A percentile compares a stretch with the other conserved stretches of the same genome.
Evolutionary conservation across 2,888 invertebrate species (phyloP).

Genomic region (Ophion ellenae): DNA sequence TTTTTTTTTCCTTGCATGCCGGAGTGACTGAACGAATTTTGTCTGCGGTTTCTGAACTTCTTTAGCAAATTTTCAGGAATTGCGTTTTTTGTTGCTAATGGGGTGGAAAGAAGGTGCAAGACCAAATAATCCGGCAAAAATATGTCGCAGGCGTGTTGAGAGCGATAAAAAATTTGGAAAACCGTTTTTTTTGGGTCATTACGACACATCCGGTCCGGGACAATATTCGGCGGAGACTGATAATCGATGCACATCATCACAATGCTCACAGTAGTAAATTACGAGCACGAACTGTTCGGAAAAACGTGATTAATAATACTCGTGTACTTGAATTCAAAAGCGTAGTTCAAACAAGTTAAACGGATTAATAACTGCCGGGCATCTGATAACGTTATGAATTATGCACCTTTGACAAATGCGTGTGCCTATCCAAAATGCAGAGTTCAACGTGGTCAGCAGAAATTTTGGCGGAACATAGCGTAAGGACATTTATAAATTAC

Average conservation of each 20-base stretch:
- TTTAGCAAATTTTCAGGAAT: no score
- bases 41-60: no score
- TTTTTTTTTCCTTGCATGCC: no score
- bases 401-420: neutral
- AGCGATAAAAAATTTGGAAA: no score
- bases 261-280: neutral
- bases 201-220: no score
- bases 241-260: neutral
- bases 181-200: no score
- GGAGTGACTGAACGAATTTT: no score
- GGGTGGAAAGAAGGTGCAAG: no score
- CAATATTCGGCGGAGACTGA: neutral
- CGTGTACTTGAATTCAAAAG: constrained; percentile 19
- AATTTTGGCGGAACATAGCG: neutral
- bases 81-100: no score
- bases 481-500: constrained; percentile 21
- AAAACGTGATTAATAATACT: constrained; percentile 5
- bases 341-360: neutral
- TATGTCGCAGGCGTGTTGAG: no score
- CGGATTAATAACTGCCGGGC: constrained; percentile 11
- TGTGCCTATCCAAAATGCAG: constrained; percentile 6
- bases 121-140: no score
- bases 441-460: neutral
- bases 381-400: constrained; percentile 13
- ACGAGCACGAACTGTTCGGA: neutral